These are phyloP conservation scores for Protonibea diacanthus DNA, from an alignment of 2,797 vertebrate species.

Conservation along the genomic window DNA sequence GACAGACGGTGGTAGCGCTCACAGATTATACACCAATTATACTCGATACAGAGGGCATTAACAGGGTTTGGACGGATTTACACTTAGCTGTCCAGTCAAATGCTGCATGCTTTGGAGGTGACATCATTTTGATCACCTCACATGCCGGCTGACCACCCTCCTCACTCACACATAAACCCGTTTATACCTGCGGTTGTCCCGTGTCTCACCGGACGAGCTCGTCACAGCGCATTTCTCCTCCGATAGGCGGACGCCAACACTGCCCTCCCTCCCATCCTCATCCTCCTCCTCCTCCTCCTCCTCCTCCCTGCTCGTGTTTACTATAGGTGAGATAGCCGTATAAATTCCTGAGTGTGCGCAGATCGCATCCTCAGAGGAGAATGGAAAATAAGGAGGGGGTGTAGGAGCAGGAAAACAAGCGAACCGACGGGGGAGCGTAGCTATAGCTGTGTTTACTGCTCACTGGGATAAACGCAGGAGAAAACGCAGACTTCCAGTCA, in stretches of 20 bases:
- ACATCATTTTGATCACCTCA: slow-evolving; percentile 86
- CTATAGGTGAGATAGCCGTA: slow-evolving; percentile 74
- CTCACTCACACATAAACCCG: slow-evolving; percentile 37
- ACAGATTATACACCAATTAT: slow-evolving; percentile 80
- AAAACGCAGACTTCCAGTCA: slow-evolving; percentile 11
- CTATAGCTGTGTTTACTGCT: slow-evolving; percentile 47
- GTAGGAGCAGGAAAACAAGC: slow-evolving; percentile 44
- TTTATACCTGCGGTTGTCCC: slow-evolving; percentile 72
- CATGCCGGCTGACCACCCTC: slow-evolving; percentile 67
- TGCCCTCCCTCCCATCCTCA: slow-evolving; percentile 21
- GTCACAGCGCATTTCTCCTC: slow-evolving; percentile 60
- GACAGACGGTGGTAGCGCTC: slow-evolving; percentile 66
- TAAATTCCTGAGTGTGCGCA: slow-evolving; percentile 76
- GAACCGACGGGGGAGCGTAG: slow-evolving; percentile 20
- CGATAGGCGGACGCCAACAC: slow-evolving; percentile 71
- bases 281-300: background rate
- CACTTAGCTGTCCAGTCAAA: slow-evolving; percentile 77
- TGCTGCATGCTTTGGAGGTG: slow-evolving; percentile 78
- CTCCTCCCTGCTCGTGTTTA: slow-evolving; percentile 63
- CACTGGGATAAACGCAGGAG: slow-evolving; percentile 28
- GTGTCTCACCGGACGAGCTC: slow-evolving; percentile 49
- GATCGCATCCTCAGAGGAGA: slow-evolving; percentile 64
- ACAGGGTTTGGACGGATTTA: slow-evolving; percentile 82
- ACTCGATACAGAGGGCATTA: slow-evolving; percentile 70
- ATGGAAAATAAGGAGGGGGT: slow-evolving; percentile 50